phyloP scores from a whole-genome alignment of 2,113 vertebrate species.

The Panurus biarmicus region DNA sequence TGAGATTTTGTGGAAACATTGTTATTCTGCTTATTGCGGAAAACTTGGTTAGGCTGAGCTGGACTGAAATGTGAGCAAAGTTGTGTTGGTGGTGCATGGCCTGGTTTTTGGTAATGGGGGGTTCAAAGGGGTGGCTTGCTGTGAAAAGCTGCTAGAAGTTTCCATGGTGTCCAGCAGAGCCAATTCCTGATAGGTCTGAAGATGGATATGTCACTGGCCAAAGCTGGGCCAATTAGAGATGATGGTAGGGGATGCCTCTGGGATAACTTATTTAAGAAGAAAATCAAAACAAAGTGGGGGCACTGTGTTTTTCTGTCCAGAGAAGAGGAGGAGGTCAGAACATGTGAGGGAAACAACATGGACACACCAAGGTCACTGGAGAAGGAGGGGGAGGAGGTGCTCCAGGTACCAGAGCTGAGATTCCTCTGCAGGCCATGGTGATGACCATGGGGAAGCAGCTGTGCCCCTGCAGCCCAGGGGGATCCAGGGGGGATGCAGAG shows the following conservation, averaged over 20 bases:
- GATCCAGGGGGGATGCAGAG: rapidly evolving
- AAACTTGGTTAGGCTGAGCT: neutral
- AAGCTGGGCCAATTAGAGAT: neutral
- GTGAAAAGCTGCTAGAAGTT: neutral
- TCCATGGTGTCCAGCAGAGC: neutral
- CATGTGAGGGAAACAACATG: neutral
- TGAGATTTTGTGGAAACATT: neutral
- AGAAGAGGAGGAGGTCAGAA: neutral
- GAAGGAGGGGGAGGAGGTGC: neutral
- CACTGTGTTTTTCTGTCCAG: neutral
- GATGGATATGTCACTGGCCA: neutral
- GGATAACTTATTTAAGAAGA: neutral
- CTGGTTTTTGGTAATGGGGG: neutral
- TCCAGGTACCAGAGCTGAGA: rapidly evolving
- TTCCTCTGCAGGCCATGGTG: neutral
- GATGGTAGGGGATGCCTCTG: neutral
- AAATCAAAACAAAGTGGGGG: neutral
- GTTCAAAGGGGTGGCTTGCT: neutral
- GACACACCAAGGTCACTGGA: neutral
- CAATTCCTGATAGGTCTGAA: neutral
- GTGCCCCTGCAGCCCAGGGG: neutral
- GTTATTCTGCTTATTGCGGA: neutral
- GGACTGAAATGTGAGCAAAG: neutral
- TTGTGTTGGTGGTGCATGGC: neutral
- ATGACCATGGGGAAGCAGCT: neutral